Conservation (phyloP, 2,113 vertebrate genomes). For the Hystrix brachyura region DNA sequence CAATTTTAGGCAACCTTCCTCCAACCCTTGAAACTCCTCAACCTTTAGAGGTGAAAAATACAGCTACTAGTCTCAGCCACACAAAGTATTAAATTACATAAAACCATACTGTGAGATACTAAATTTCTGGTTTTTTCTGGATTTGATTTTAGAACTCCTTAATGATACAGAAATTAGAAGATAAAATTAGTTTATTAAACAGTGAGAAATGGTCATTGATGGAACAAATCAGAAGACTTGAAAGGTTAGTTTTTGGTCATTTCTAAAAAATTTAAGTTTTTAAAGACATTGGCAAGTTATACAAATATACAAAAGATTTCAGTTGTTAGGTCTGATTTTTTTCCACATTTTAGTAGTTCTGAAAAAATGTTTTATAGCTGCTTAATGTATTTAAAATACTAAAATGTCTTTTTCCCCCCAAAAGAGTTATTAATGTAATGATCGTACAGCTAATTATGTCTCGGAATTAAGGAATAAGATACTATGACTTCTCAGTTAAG, state of each 20-base stretch:
- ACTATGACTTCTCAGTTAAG: background rate
- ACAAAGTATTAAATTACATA: background rate
- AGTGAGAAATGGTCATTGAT: slow-evolving; percentile 95
- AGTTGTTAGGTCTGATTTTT: background rate
- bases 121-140: slow-evolving; percentile 70
- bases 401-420: background rate
- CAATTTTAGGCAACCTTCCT: slow-evolving; percentile 78
- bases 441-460: background rate
- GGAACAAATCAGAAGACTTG: slow-evolving; percentile 96
- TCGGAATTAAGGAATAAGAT: slow-evolving; percentile 6
- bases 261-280: slow-evolving; percentile 44
- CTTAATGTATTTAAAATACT: slow-evolving; percentile 37
- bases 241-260: slow-evolving; percentile 91
- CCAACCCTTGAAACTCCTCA: slow-evolving; percentile 85
- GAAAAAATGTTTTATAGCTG: background rate
- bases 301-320: background rate
- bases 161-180: slow-evolving; percentile 96
- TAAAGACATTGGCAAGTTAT: background rate
- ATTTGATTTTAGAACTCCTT: slow-evolving; percentile 92
- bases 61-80: background rate
- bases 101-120: slow-evolving; percentile 47
- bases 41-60: slow-evolving; percentile 86
- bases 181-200: slow-evolving; percentile 96
- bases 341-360: slow-evolving; percentile 35
- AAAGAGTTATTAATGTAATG: background rate